Conservation (phyloP, 2,113 vertebrate genomes). For the Oreocharis arfaki region DNA sequence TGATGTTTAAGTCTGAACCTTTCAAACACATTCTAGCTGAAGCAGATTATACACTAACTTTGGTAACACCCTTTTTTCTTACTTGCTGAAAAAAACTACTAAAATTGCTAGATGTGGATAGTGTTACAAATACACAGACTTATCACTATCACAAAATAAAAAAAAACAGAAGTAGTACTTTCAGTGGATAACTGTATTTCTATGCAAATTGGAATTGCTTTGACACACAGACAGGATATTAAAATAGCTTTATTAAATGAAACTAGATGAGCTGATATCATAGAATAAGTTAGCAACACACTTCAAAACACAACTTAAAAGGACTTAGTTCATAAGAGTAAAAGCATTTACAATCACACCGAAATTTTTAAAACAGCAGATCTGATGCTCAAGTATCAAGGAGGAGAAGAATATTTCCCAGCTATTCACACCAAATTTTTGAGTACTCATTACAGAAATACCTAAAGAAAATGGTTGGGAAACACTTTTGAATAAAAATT, state of each 20-base stretch:
- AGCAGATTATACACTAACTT: neutral
- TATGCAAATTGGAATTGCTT: neutral
- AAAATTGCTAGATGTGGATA: neutral
- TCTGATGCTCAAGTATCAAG: neutral
- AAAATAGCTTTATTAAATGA: neutral
- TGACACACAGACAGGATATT: neutral
- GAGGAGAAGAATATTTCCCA: neutral
- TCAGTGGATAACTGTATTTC: neutral
- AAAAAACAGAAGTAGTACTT: neutral
- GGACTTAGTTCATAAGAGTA: neutral
- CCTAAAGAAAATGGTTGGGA: neutral
- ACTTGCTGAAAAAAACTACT: neutral
- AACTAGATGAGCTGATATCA: neutral
- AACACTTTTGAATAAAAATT: neutral
- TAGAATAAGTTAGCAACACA: neutral
- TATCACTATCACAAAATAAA: neutral
- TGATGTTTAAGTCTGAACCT: neutral
- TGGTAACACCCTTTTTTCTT: neutral
- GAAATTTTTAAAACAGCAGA: neutral
- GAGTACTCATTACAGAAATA: neutral
- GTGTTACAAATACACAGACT: neutral
- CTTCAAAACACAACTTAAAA: neutral
- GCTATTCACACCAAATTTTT: neutral
- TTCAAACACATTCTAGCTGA: neutral
- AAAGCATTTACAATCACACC: neutral